phyloP scores from a whole-genome alignment of 2,113 vertebrate species.

The Daboia siamensis region DNA sequence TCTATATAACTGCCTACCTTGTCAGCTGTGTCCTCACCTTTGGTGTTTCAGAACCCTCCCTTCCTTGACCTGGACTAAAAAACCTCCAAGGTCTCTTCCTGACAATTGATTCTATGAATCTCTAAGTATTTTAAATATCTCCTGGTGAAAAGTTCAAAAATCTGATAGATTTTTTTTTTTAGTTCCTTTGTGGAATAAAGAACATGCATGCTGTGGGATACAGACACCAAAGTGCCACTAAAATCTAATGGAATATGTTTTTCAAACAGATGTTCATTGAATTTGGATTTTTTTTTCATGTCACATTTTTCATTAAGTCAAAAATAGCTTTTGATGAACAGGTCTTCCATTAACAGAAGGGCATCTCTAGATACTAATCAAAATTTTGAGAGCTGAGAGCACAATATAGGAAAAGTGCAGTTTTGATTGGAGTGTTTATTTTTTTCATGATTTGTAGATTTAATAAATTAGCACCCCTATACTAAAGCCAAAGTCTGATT shows the following conservation, averaged over 20 bases:
- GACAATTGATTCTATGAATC: not conserved
- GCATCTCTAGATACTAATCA: not conserved
- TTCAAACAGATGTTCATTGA: not conserved
- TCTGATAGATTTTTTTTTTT: not conserved
- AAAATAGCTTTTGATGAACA: not conserved
- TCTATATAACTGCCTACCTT: not conserved
- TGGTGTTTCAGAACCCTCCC: not conserved
- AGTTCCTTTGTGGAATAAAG: not conserved
- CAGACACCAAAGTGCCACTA: not conserved
- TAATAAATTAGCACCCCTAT: not conserved
- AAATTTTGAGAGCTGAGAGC: not conserved
- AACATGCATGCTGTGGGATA: not conserved
- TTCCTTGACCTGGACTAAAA: not conserved
- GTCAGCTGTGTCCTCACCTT: not conserved
- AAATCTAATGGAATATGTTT: not conserved
- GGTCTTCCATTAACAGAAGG: not conserved
- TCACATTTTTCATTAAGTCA: not conserved
- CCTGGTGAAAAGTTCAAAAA: not conserved
- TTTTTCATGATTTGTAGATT: not conserved
- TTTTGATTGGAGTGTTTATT: not conserved
- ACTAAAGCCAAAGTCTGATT: not conserved
- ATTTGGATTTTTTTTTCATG: not conserved
- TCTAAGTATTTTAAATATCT: not conserved
- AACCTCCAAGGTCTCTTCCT: not conserved
- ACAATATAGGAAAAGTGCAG: not conserved